Evolutionary conservation across 2,888 invertebrate genomes (phyloP).

Genomic region (Dryobotodes eremita): DNA sequence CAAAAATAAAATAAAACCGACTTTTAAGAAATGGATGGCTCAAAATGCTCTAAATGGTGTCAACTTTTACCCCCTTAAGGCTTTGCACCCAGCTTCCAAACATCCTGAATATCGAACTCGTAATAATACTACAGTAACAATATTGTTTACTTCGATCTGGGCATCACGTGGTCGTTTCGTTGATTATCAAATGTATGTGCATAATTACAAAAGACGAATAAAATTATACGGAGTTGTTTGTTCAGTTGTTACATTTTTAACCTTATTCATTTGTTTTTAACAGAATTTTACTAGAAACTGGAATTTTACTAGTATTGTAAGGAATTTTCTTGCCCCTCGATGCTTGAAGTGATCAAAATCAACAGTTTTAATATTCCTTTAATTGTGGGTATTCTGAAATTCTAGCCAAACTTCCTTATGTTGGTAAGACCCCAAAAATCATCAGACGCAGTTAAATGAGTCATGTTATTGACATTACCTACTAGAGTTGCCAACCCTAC

Average conservation of each 20-base stretch:
- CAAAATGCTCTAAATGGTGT: too few species aligned
- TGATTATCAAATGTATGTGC: constrained; percentile 32
- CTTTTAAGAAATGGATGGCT: too few species aligned
- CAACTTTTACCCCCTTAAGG: too few species aligned
- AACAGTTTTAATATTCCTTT: background rate
- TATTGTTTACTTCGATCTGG: constrained; percentile 6
- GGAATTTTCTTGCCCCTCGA: background rate
- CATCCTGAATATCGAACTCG: background rate
- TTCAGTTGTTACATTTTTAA: constrained; percentile 17
- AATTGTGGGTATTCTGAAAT: background rate
- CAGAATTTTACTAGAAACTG: background rate
- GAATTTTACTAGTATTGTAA: background rate
- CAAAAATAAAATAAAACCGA: too few species aligned
- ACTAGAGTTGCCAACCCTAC: too few species aligned
- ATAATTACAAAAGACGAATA: constrained; percentile 25
- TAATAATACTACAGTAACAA: constrained; percentile 25
- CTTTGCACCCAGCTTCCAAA: too few species aligned
- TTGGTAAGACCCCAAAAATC: background rate
- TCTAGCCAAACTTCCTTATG: background rate
- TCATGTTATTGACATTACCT: background rate
- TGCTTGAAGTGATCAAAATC: background rate
- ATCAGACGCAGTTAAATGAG: background rate
- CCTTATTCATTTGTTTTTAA: background rate
- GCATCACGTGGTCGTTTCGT: constrained; percentile 2
- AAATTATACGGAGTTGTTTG: constrained; percentile 9